A percentile compares a stretch with the other conserved stretches of the same genome.
These are phyloP conservation scores for Cantharis rufa DNA, from an alignment of 2,888 invertebrate genomes.

Conservation along the genomic window DNA sequence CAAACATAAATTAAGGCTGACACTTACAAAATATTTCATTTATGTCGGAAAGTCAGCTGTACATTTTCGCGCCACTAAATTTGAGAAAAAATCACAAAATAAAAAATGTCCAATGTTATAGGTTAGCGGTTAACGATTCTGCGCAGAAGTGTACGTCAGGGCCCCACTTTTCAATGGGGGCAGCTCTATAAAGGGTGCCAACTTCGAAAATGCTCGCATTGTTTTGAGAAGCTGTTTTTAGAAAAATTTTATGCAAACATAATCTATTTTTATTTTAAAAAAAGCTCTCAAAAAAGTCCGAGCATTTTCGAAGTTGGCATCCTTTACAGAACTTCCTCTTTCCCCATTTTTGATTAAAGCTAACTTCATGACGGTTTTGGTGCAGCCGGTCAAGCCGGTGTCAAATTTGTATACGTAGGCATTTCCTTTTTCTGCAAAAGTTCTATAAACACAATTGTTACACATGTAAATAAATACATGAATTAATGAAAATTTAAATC, in stretches of 20 bases:
- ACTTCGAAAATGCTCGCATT: no score
- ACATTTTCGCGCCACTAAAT: constrained; percentile 14
- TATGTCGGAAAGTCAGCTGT: not conserved
- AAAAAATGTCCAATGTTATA: not conserved
- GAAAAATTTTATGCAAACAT: no score
- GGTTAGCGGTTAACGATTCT: not conserved
- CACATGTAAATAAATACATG: no score
- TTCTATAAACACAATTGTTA: not conserved
- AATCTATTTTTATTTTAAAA: no score
- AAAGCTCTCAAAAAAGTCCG: no score
- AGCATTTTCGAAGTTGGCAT: no score
- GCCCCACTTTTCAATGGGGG: not conserved
- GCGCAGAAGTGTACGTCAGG: not conserved
- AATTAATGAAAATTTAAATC: not conserved
- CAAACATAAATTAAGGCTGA: not conserved
- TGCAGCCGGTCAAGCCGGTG: not conserved
- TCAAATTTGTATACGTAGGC: not conserved
- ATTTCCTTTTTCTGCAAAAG: not conserved
- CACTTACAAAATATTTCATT: not conserved
- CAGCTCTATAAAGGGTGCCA: no score
- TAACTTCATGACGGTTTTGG: not conserved
- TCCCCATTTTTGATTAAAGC: no score
- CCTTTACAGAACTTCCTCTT: no score
- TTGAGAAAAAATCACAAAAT: not conserved
- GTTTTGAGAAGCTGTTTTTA: no score